phyloP scores from a whole-genome alignment of 2,113 vertebrate species.

The Gymnocephalus cernua region DNA sequence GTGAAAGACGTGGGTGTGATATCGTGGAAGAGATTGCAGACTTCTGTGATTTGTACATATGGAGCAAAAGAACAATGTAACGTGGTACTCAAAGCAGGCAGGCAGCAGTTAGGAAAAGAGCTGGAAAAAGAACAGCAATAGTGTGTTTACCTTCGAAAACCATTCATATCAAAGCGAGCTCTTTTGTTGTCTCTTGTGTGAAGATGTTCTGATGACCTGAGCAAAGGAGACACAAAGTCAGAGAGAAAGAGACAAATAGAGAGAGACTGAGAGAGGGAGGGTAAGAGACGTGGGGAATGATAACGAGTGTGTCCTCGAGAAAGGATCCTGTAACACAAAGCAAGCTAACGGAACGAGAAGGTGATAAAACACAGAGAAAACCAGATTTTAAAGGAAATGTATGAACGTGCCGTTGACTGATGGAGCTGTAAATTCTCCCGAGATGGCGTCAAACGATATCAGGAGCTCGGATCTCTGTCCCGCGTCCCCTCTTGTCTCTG shows the following conservation, averaged over 20 bases:
- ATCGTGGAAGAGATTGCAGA: neutral
- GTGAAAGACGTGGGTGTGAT: neutral
- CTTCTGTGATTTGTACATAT: neutral
- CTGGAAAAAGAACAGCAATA: neutral
- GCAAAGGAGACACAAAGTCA: conserved; percentile 13
- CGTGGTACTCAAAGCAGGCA: neutral
- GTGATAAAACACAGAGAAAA: neutral
- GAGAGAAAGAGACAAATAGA: neutral
- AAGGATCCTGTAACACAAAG: neutral
- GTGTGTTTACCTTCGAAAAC: too few relatives aligned
- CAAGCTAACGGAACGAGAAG: neutral
- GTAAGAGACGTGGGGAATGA: conserved; percentile 1
- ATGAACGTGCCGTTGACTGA: neutral
- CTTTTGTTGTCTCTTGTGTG: neutral
- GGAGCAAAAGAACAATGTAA: neutral
- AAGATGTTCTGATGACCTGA: conserved; percentile 35
- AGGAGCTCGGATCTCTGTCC: neutral
- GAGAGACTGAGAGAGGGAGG: neutral
- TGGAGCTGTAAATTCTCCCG: neutral
- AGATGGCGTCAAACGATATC: neutral
- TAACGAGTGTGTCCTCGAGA: conserved; percentile 6
- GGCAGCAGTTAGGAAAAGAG: neutral
- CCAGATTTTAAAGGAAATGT: neutral
- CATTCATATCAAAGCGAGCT: neutral
- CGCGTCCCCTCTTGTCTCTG: conserved; percentile 3